A percentile compares a stretch with the other conserved stretches of the same genome.
Evolutionary conservation across 2,888 invertebrate genomes (phyloP).

Genomic region (Phania funesta): DNA sequence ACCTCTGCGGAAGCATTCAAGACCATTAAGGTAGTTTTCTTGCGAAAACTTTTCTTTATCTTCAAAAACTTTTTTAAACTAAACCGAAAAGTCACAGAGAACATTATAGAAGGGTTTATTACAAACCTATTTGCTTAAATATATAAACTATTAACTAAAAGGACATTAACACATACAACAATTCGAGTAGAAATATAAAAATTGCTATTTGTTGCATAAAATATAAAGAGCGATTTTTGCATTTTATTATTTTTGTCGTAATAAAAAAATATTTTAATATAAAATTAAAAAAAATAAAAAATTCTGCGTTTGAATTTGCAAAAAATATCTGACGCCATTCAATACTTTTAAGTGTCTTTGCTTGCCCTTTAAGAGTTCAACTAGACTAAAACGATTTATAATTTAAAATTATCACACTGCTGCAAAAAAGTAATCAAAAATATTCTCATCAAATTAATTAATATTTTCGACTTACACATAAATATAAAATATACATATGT

Average conservation of each 20-base stretch:
- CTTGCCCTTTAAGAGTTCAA: too few species aligned
- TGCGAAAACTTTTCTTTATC: slow-evolving; percentile 42
- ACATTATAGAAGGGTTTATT: slow-evolving; percentile 57
- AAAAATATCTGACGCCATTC: too few species aligned
- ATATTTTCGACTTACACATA: slow-evolving; percentile 33
- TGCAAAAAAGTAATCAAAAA: too few species aligned
- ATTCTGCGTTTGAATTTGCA: too few species aligned
- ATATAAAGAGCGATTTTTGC: too few species aligned
- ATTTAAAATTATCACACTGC: too few species aligned
- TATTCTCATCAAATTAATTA: slow-evolving; percentile 58
- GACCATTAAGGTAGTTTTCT: slow-evolving; percentile 64
- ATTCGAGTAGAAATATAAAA: neutral
- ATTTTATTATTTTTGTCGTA: too few species aligned
- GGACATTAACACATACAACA: slow-evolving; percentile 19
- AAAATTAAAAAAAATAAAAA: too few species aligned
- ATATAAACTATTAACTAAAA: slow-evolving; percentile 59
- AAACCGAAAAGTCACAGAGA: slow-evolving; percentile 27
- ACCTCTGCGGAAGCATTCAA: too few species aligned
- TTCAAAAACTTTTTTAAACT: slow-evolving; percentile 57
- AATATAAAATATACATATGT: slow-evolving; percentile 35
- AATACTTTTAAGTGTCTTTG: too few species aligned
- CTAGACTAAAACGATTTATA: too few species aligned
- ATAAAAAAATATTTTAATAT: too few species aligned
- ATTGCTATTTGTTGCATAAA: slow-evolving; percentile 7
- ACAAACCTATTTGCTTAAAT: slow-evolving; percentile 54